Evolutionary conservation across 2,113 vertebrate genomes (phyloP).

Genomic region (Okapia johnstoni): DNA sequence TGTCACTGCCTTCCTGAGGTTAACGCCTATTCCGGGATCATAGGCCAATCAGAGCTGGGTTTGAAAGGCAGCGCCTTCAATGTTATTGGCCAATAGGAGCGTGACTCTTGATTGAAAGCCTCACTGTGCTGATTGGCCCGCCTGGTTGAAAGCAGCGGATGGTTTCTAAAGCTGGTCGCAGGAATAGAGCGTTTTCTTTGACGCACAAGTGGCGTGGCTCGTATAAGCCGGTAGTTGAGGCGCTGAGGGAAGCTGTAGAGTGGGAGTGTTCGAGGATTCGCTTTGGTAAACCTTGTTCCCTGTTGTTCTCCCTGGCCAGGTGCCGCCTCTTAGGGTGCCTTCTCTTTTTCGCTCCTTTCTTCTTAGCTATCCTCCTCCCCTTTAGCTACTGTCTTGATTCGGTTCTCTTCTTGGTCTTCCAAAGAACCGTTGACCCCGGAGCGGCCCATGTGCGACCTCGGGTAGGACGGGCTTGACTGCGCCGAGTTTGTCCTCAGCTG

Average conservation of each 20-base stretch:
- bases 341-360: neutral
- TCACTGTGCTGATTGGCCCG: neutral
- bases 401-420: neutral
- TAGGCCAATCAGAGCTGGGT: constrained; percentile 52
- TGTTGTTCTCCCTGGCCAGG: neutral
- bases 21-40: neutral
- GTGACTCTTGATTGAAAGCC: rapidly evolving
- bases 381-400: neutral
- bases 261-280: constrained; percentile 32
- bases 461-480: constrained; percentile 21
- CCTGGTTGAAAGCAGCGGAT: neutral
- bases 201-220: neutral
- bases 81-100: neutral
- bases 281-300: constrained; percentile 60
- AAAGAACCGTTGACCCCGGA: constrained; percentile 30
- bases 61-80: neutral
- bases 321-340: constrained; percentile 5
- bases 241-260: constrained; percentile 19
- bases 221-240: neutral
- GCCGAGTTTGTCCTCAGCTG: neutral
- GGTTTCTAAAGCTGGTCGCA: constrained; percentile 32
- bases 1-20: neutral
- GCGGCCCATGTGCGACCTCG: constrained; percentile 39
- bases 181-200: constrained; percentile 31
- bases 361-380: neutral